Percentiles rank a stretch among this genome's conserved stretches.
Conservation (phyloP, 2,797 vertebrate species). For the Leontocebus nigricollis region DNA sequence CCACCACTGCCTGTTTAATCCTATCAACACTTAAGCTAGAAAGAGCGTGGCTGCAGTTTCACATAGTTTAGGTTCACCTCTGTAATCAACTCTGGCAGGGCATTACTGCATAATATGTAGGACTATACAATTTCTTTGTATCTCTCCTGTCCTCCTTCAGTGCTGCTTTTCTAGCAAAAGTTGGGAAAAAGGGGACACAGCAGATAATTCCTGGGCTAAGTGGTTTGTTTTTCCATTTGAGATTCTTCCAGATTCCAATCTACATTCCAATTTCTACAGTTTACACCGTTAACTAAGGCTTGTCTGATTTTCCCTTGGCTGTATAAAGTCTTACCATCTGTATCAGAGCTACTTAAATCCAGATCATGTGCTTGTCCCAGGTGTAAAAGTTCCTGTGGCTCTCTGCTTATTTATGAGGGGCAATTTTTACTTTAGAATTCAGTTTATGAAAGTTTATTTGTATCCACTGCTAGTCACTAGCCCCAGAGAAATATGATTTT, state of each 20-base stretch:
- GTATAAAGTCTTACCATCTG: not conserved
- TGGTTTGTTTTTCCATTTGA: not conserved
- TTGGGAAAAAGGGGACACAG: not conserved
- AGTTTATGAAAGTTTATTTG: not conserved
- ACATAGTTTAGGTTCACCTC: not conserved
- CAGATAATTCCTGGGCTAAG: not conserved
- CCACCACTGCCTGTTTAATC: not conserved
- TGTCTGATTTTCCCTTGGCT: not conserved
- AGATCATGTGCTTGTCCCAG: not conserved
- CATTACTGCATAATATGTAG: not conserved
- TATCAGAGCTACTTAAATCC: not conserved
- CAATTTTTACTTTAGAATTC: not conserved
- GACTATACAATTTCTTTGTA: not conserved
- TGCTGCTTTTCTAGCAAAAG: slow-evolving; percentile 22
- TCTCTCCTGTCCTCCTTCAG: not conserved
- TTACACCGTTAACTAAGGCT: not conserved
- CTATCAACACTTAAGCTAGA: not conserved
- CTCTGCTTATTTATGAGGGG: not conserved
- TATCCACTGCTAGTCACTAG: not conserved
- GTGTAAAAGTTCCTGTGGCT: not conserved
- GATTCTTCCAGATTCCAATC: slow-evolving; percentile 33
- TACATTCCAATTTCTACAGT: not conserved
- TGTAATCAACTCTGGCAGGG: not conserved
- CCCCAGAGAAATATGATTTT: slow-evolving; percentile 18
- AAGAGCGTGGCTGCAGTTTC: not conserved